Base-by-base conservation (phyloP, 2,797 vertebrate genomes). In the Masticophis lateralis region DNA sequence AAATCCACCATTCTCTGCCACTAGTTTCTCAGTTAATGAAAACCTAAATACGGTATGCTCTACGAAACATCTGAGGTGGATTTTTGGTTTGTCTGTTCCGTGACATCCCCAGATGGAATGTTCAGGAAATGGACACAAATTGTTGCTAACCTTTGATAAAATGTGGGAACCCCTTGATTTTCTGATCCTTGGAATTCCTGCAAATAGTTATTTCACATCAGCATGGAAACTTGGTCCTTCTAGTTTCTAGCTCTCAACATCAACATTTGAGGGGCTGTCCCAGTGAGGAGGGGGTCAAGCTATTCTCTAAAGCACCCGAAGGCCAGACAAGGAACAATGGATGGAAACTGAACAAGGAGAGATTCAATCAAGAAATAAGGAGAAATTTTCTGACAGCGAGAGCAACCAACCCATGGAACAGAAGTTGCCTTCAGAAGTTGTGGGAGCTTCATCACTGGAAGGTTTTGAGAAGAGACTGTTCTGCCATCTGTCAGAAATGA, bases 11-110 rank as follows among this genome's bases (percentile, higher is more conserved):
- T 12, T 4, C 61, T 28, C 12, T 66, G 12, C 28, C 61, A 66
- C 28, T 28, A 66, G 63, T n/a, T n/a, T 12, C 28, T n/a, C 63
- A 66, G 27, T 28, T 66, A 14, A n/a, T 66, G 4, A n/a, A 66
- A 66, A n/a, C 63, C 63, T 66, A 66, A 66, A n/a, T 66, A 6
- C 28, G n/a, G 28, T 66, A n/a, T 66, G 63, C 28, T 66, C 28
- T n/a, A n/a, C 12, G 4, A 66, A n/a, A 28, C 63, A 66, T 66
- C 28, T n/a, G 28, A n/a, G 96, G 94, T 92, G 93, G 98, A 98
- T 98, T 98, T 98, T 98, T 98, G 59, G 59, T 9, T 25, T 60
- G 59, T 60, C 22, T 60, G 8, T 60, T 98, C 98, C 98, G 98
- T 98, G 97, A 97, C 98, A 98, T 98, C 96, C 94, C 97, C 98